phyloP scores from a whole-genome alignment of 37 sponge, comb jelly and placozoan genomes.

The Cliona cf. orientalis region DNA sequence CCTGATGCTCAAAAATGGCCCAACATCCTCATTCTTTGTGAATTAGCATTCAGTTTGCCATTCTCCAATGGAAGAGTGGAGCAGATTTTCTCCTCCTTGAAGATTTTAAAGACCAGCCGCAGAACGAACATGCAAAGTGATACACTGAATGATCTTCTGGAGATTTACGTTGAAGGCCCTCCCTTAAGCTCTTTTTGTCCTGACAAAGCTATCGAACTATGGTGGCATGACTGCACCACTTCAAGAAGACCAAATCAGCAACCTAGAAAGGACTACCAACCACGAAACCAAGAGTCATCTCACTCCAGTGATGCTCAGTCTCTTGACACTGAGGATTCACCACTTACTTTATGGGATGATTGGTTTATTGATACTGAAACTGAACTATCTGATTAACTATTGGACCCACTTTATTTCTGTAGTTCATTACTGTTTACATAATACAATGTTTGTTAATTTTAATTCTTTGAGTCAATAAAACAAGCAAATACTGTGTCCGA shows the following conservation, averaged over 20 bases:
- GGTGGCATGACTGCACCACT: constrained; percentile 57
- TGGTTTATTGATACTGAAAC: background rate
- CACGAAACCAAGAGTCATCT: too few relatives aligned
- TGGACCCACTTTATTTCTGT: background rate
- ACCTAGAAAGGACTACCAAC: constrained; percentile 51
- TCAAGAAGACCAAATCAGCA: constrained; percentile 40
- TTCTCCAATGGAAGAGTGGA: constrained; percentile 65
- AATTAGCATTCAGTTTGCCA: constrained; percentile 66
- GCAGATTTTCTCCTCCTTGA: constrained; percentile 46
- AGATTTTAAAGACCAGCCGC: constrained; percentile 45
- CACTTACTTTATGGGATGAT: constrained; percentile 4
- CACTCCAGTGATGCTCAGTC: too few relatives aligned
- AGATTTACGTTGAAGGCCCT: constrained; percentile 71
- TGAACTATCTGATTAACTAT: background rate
- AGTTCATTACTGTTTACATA: background rate
- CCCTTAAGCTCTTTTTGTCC: constrained; percentile 28
- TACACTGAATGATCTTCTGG: constrained; percentile 60
- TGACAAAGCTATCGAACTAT: constrained; percentile 40
- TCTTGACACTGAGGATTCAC: too few relatives aligned
- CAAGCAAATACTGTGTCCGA: background rate
- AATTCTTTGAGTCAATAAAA: background rate
- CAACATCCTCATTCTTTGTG: constrained; percentile 39
- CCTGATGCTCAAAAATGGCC: constrained; percentile 58
- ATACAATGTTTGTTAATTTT: background rate
- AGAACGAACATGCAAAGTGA: constrained; percentile 23